phyloP scores from a whole-genome alignment of 2,888 invertebrate species.

The Euclidia mi region DNA sequence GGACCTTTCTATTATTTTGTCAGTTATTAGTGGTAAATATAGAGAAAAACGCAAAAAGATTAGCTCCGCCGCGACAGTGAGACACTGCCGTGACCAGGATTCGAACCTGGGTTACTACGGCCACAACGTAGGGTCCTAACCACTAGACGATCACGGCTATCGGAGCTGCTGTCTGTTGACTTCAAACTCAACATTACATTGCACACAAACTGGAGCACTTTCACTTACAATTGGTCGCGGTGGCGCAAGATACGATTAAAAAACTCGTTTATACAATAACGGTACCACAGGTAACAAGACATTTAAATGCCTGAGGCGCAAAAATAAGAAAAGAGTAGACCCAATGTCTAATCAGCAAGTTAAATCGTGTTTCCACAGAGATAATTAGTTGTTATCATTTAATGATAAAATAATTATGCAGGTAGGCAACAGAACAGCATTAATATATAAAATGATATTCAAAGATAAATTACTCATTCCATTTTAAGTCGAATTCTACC shows the following conservation, averaged over 20 bases:
- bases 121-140: slow-evolving; percentile 94
- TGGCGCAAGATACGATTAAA: slow-evolving; percentile 12
- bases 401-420: too few species aligned
- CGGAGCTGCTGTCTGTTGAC: slow-evolving; percentile 58
- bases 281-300: not conserved
- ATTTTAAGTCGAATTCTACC: too few species aligned
- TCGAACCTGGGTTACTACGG: slow-evolving; percentile 94
- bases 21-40: not conserved
- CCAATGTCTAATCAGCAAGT: too few species aligned
- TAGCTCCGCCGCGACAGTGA: slow-evolving; percentile 29
- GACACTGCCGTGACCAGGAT: slow-evolving; percentile 91
- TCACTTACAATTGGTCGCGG: slow-evolving; percentile 19
- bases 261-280: slow-evolving; percentile 3
- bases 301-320: too few species aligned
- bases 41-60: slow-evolving; percentile 9
- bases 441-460: too few species aligned
- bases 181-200: slow-evolving; percentile 1
- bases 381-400: too few species aligned
- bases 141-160: slow-evolving; percentile 91
- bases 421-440: too few species aligned
- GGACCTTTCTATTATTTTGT: too few species aligned
- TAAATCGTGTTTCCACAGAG: too few species aligned
- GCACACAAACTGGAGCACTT: slow-evolving; percentile 12
- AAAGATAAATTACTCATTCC: too few species aligned
- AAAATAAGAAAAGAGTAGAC: too few species aligned